These are phyloP conservation scores for Castor canadensis DNA, from an alignment of 2,113 vertebrate species.

Conservation along the genomic window DNA sequence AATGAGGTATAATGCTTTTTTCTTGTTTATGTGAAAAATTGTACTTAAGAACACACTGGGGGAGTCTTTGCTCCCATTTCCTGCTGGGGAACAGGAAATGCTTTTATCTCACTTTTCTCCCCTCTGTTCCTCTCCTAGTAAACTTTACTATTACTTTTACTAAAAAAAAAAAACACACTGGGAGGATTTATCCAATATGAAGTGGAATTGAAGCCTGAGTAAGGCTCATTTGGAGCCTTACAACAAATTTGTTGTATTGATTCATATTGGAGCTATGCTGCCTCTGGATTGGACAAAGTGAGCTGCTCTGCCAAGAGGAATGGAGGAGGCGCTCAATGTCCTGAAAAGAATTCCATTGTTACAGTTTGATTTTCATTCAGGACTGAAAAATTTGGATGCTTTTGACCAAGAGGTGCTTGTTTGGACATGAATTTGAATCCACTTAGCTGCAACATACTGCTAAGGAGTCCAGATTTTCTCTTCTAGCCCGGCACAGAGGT, in stretches of 20 bases:
- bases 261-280: neutral
- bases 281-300: neutral
- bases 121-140: too few species aligned
- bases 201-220: neutral
- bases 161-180: too few species aligned
- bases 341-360: slow-evolving; percentile 18
- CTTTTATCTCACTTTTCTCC: too few species aligned
- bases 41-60: neutral
- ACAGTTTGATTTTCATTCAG: slow-evolving; percentile 45
- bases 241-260: neutral
- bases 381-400: neutral
- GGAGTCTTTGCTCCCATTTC: too few species aligned
- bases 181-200: neutral
- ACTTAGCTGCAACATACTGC: neutral
- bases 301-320: neutral
- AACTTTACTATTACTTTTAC: too few species aligned
- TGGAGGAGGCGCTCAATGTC: neutral
- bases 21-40: neutral
- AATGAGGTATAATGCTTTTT: neutral
- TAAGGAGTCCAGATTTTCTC: neutral
- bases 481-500: neutral
- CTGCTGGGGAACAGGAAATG: too few species aligned
- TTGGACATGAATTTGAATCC: slow-evolving; percentile 28
- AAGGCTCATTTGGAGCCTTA: neutral
- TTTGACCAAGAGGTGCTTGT: slow-evolving; percentile 40